A percentile compares a stretch with the other conserved stretches of the same genome.
Conservation (phyloP, 2,113 vertebrate species). For the Phoenicopterus ruber region DNA sequence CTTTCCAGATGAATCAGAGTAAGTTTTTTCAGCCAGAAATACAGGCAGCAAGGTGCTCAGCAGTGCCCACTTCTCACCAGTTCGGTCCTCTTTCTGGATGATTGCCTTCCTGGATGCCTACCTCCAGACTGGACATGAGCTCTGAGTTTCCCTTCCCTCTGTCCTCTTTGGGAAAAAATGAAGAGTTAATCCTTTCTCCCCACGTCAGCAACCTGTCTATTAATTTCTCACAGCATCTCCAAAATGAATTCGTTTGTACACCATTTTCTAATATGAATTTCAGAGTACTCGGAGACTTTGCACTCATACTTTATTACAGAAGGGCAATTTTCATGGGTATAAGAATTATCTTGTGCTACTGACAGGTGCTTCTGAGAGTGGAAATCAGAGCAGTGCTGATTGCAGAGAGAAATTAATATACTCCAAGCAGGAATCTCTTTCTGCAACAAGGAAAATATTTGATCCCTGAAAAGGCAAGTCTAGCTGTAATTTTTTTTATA, state of each 20-base stretch:
- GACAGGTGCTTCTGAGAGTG: neutral
- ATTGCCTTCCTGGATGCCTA: neutral
- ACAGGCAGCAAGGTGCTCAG: neutral
- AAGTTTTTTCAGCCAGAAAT: neutral
- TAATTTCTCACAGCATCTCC: neutral
- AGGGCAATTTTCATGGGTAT: neutral
- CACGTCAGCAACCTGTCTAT: neutral
- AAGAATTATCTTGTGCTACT: neutral
- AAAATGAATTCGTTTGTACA: neutral
- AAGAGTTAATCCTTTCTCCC: neutral
- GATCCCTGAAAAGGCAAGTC: neutral
- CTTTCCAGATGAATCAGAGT: neutral
- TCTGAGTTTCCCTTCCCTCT: neutral
- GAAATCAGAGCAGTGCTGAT: neutral
- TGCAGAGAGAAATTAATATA: neutral
- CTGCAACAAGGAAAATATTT: neutral
- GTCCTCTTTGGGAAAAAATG: neutral
- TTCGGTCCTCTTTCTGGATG: neutral
- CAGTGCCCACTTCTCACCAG: neutral
- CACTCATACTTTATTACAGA: neutral
- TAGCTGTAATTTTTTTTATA: neutral
- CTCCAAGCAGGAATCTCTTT: neutral
- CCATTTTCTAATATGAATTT: neutral
- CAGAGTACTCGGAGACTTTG: neutral
- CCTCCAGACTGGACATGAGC: neutral